phyloP scores from a whole-genome alignment of 2,888 invertebrate species.

The Eurytoma californica region DNA sequence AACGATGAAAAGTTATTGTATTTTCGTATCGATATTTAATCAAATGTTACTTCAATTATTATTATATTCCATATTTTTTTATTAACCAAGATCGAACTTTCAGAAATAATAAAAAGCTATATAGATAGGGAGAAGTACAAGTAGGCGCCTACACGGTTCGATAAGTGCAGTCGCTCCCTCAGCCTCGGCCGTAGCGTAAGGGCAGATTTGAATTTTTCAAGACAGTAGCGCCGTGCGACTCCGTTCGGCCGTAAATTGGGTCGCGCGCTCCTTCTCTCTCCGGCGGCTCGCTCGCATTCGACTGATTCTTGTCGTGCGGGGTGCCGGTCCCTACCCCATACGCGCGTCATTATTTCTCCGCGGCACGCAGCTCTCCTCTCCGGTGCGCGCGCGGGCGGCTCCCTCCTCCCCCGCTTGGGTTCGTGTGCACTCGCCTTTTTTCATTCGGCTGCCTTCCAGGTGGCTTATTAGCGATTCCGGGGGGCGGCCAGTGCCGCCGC shows the following conservation, averaged over 20 bases:
- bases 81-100: too few species aligned
- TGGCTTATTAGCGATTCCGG: conserved; percentile 3
- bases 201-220: conserved; percentile 51
- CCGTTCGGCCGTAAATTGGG: conserved; percentile 43
- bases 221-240: conserved; percentile 32
- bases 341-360: conserved; percentile 24
- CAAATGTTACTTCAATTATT: too few species aligned
- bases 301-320: conserved; percentile 33
- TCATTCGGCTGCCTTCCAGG: conserved; percentile 1
- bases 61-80: too few species aligned
- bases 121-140: conserved; percentile 24
- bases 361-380: conserved; percentile 22
- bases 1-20: too few species aligned
- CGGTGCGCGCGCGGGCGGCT: conserved; percentile 10
- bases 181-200: not conserved
- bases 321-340: not conserved
- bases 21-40: too few species aligned
- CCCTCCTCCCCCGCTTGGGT: not conserved
- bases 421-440: not conserved
- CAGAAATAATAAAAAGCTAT: too few species aligned
- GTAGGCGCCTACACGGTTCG: conserved; percentile 31
- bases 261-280: conserved; percentile 21
- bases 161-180: conserved; percentile 33
- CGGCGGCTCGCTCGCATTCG: conserved; percentile 14
- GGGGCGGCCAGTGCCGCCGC: not conserved